Evolutionary conservation across 1,140 invertebrate genomes (phyloP).

Genomic region (Tetraneura akinire): DNA sequence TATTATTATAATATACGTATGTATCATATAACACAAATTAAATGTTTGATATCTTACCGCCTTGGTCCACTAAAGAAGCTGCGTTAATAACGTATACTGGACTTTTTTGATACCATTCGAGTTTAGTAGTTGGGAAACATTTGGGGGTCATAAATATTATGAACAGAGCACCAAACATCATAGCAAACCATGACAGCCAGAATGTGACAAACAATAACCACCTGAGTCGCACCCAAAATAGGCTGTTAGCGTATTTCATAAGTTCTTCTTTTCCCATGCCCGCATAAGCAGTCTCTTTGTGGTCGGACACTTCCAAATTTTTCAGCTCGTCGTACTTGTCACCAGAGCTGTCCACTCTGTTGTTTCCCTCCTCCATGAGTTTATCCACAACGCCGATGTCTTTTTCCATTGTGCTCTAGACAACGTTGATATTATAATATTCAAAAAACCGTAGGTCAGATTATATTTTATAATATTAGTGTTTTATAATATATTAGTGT

Average conservation of each 20-base stretch:
- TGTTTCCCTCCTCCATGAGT: slow-evolving; percentile 31
- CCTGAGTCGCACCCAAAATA: slow-evolving; percentile 84
- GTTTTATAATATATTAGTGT: too few relatives aligned
- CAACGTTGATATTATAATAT: too few relatives aligned
- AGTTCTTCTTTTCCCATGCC: slow-evolving; percentile 88
- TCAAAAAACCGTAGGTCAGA: too few relatives aligned
- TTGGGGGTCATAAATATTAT: slow-evolving; percentile 84
- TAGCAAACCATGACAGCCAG: slow-evolving; percentile 82
- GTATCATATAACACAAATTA: too few relatives aligned
- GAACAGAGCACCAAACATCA: slow-evolving; percentile 79
- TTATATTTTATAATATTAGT: too few relatives aligned
- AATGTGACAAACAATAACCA: slow-evolving; percentile 84
- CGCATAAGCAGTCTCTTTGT: slow-evolving; percentile 66
- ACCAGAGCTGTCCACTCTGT: background rate
- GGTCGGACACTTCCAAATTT: slow-evolving; percentile 58
- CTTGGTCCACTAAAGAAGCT: background rate
- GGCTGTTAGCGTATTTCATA: slow-evolving; percentile 88
- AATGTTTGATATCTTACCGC: background rate
- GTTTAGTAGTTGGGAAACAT: slow-evolving; percentile 70
- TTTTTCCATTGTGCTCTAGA: too few relatives aligned
- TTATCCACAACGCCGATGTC: slow-evolving; percentile 34
- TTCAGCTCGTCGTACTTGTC: slow-evolving; percentile 42
- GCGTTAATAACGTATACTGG: slow-evolving; percentile 65
- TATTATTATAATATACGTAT: too few relatives aligned
- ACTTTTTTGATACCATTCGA: slow-evolving; percentile 70